Evolutionary conservation across 2,113 vertebrate genomes (phyloP).

Genomic region (Amazona guildingii): DNA sequence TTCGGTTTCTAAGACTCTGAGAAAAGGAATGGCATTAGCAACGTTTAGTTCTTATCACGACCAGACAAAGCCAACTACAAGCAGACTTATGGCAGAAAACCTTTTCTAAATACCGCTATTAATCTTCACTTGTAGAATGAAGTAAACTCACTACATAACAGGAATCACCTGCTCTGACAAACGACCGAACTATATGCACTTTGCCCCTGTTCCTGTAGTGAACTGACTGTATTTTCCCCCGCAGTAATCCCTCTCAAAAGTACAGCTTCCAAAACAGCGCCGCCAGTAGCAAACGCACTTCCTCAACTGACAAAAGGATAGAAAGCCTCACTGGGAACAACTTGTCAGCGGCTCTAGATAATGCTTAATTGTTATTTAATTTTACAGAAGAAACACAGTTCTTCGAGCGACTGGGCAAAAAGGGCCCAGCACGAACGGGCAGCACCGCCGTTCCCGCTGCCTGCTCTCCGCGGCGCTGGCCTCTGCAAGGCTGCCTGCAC

Average conservation of each 20-base stretch:
- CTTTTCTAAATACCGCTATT: neutral
- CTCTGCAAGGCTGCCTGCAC: neutral
- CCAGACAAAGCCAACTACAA: neutral
- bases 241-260: neutral
- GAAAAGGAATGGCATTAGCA: neutral
- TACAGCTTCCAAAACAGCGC: fast-evolving
- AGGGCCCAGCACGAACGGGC: fast-evolving
- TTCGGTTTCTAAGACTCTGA: neutral
- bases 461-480: neutral
- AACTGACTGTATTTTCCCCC: no score
- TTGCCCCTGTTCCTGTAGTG: neutral
- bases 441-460: neutral
- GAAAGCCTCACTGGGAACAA: neutral
- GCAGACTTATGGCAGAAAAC: fast-evolving
- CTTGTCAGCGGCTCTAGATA: fast-evolving
- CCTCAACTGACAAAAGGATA: no score
- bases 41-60: fast-evolving
- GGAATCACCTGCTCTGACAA: neutral
- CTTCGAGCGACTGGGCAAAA: fast-evolving
- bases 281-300: fast-evolving
- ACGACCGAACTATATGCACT: fast-evolving
- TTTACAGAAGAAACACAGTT: neutral
- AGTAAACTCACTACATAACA: neutral
- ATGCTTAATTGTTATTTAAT: fast-evolving
- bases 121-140: neutral